These are phyloP conservation scores for Trichogramma pretiosum DNA, from an alignment of 1,140 invertebrate species.

Conservation along the genomic window DNA sequence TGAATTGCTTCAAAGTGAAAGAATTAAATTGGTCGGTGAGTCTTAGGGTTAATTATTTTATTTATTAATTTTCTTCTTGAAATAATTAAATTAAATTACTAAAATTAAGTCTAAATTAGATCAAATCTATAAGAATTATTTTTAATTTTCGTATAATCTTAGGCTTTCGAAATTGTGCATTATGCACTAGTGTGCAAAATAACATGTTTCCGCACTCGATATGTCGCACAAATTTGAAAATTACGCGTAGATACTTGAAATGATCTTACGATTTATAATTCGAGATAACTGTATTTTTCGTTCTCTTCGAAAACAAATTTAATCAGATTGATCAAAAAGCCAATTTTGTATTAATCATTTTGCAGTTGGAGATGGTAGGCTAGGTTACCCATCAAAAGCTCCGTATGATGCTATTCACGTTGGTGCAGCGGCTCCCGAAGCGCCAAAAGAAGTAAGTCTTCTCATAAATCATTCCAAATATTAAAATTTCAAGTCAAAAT, in stretches of 20 bases:
- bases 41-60: not conserved
- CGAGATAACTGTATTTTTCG: too few relatives aligned
- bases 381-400: slow-evolving; percentile 49
- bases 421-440: slow-evolving; percentile 42
- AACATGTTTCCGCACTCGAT: too few relatives aligned
- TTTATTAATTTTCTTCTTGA: not conserved
- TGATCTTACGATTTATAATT: too few relatives aligned
- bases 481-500: not conserved
- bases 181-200: too few relatives aligned
- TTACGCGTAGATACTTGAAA: too few relatives aligned
- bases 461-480: too few relatives aligned
- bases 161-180: too few relatives aligned
- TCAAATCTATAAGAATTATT: not conserved
- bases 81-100: not conserved
- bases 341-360: slow-evolving; percentile 15
- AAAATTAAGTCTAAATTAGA: not conserved
- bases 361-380: slow-evolving; percentile 57
- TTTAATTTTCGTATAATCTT: too few relatives aligned
- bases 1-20: slow-evolving; percentile 54
- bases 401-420: slow-evolving; percentile 70
- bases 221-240: too few relatives aligned
- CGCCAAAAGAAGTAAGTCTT: slow-evolving; percentile 45
- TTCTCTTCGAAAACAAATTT: too few relatives aligned
- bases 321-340: not conserved
- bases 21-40: slow-evolving; percentile 63